Evolutionary conservation across 2,797 vertebrate species (phyloP).

Genomic region (Sebastes melanostomus): DNA sequence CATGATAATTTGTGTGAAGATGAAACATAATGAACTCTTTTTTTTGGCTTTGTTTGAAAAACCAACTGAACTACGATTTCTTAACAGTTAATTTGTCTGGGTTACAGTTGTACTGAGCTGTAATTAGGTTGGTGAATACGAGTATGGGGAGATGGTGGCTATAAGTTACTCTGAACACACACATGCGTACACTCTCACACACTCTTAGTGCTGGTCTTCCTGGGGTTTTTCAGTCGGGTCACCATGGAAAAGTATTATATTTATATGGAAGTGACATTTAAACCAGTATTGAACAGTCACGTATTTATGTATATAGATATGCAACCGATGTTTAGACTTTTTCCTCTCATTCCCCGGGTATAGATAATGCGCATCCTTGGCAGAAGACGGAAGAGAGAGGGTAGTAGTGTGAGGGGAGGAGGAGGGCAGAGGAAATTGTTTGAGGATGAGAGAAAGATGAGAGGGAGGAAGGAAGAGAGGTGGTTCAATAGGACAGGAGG

Average conservation of each 20-base stretch:
- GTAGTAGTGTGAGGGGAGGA: not conserved
- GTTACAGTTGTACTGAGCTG: not conserved
- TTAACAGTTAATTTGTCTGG: not conserved
- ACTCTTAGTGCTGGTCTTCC: not conserved
- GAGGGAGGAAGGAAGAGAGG: slow-evolving; percentile 60
- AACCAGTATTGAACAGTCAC: not conserved
- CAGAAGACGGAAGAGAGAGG: not conserved
- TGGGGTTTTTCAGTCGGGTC: too few species aligned
- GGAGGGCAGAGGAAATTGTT: slow-evolving; percentile 37
- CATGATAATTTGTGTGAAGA: not conserved
- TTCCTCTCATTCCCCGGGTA: not conserved
- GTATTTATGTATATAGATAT: not conserved
- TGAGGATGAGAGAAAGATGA: slow-evolving; percentile 66
- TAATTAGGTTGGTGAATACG: slow-evolving; percentile 3
- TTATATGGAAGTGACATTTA: not conserved
- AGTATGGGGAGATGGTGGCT: slow-evolving; percentile 4
- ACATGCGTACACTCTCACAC: not conserved
- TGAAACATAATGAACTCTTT: not conserved
- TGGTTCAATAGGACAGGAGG: slow-evolving; percentile 64
- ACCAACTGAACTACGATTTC: not conserved
- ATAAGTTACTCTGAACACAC: slow-evolving; percentile 9
- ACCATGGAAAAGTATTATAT: not conserved
- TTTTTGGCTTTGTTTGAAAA: not conserved
- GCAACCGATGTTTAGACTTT: not conserved
- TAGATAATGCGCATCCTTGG: slow-evolving; percentile 33